These are phyloP conservation scores for Xiphophorus birchmanni DNA, from an alignment of 2,797 vertebrate genomes.

Conservation along the genomic window DNA sequence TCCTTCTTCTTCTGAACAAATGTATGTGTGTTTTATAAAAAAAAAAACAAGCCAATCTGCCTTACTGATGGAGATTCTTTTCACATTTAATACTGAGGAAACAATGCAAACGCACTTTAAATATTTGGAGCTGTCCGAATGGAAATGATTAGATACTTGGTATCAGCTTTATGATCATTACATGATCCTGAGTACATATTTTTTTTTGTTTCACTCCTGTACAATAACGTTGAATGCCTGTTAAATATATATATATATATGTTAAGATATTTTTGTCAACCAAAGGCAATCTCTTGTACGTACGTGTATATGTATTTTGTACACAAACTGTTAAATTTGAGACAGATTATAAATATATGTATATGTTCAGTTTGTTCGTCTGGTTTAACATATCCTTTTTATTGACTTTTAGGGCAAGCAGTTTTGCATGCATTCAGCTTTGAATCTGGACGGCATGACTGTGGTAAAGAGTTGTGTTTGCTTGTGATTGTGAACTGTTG, in stretches of 20 bases:
- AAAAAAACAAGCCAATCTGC: constrained; percentile 65
- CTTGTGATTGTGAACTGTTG: constrained; percentile 60
- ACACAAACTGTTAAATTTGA: constrained; percentile 76
- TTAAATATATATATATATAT: constrained; percentile 80
- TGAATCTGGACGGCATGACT: constrained; percentile 56
- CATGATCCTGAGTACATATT: constrained; percentile 88
- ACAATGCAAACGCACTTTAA: constrained; percentile 95
- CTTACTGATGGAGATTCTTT: constrained; percentile 81
- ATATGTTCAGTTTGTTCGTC: constrained; percentile 59
- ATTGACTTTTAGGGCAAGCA: constrained; percentile 53
- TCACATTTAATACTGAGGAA: constrained; percentile 78
- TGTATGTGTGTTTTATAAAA: constrained; percentile 44
- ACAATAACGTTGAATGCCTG: constrained; percentile 78
- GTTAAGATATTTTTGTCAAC: constrained; percentile 86
- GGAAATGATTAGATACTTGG: constrained; percentile 91
- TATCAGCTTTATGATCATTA: constrained; percentile 97
- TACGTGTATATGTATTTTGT: constrained; percentile 81
- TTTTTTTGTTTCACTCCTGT: constrained; percentile 71
- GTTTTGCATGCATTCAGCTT: constrained; percentile 57
- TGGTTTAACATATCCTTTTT: constrained; percentile 66
- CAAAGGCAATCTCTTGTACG: constrained; percentile 82
- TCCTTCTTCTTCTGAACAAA: constrained; percentile 67
- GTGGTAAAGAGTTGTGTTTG: constrained; percentile 54
- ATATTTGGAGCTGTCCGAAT: constrained; percentile 92
- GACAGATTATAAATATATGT: constrained; percentile 57